These are phyloP conservation scores for Drosophila ficusphila DNA, from an alignment of 1,140 invertebrate genomes.

Conservation along the genomic window DNA sequence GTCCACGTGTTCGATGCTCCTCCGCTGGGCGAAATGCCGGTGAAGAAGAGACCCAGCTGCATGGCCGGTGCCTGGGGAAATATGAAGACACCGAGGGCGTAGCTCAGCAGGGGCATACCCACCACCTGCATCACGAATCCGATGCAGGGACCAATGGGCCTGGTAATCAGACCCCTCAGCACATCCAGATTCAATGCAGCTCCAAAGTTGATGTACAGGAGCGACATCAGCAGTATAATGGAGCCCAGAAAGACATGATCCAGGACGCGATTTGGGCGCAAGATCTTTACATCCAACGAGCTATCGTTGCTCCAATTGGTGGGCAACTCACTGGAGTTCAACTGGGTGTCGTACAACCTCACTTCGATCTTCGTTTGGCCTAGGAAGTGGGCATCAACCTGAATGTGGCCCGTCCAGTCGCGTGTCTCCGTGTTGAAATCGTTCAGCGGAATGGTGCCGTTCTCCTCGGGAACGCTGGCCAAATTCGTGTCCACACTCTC, in stretches of 20 bases:
- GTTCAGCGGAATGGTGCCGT: constrained; percentile 39
- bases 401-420: constrained; percentile 57
- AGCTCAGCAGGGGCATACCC: constrained; percentile 95
- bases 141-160: constrained; percentile 92
- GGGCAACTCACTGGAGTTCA: constrained; percentile 33
- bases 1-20: constrained; percentile 99
- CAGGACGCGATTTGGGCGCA: constrained; percentile 87
- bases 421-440: constrained; percentile 18
- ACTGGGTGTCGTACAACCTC: constrained; percentile 29
- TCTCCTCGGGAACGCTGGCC: constrained; percentile 47
- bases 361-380: constrained; percentile 60
- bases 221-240: constrained; percentile 91
- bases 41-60: constrained; percentile 95
- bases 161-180: constrained; percentile 88
- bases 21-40: constrained; percentile 95
- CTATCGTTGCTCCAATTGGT: constrained; percentile 44
- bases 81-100: constrained; percentile 89
- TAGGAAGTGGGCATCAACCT: constrained; percentile 52
- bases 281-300: constrained; percentile 85
- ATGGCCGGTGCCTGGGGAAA: constrained; percentile 89
- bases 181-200: constrained; percentile 93
- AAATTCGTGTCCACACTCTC: constrained; percentile 33
- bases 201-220: constrained; percentile 97
- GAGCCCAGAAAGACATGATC: constrained; percentile 92
- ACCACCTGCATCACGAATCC: constrained; percentile 94